Conservation (phyloP, 1,140 invertebrate genomes). For the Homalodisca vitripennis region DNA sequence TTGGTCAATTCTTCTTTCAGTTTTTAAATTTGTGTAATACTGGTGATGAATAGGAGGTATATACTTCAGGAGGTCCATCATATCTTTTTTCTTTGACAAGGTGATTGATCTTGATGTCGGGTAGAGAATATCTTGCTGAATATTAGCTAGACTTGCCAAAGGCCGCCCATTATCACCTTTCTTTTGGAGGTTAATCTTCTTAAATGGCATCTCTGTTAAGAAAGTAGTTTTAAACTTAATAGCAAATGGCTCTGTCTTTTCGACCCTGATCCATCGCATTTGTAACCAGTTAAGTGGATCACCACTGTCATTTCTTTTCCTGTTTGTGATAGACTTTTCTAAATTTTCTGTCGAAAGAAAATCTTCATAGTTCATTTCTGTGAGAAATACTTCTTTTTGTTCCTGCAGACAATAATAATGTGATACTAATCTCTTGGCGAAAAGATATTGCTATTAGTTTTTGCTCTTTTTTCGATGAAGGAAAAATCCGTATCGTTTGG, state of each 20-base stretch:
- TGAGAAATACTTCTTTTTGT: constrained; percentile 35
- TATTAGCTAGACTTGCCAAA: constrained; percentile 39
- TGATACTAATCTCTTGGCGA: constrained; percentile 36
- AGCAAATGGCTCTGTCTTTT: constrained; percentile 21
- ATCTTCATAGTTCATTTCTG: constrained; percentile 36
- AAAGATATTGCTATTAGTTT: constrained; percentile 35
- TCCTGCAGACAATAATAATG: constrained; percentile 33
- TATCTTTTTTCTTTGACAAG: constrained; percentile 36
- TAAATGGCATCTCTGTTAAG: constrained; percentile 37
- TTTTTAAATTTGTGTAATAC: constrained; percentile 38
- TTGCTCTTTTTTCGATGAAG: constrained; percentile 34
- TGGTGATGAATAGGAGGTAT: constrained; percentile 36
- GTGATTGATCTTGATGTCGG: constrained; percentile 37
- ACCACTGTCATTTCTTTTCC: constrained; percentile 28
- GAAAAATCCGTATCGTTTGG: constrained; percentile 36
- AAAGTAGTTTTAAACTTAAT: constrained; percentile 37
- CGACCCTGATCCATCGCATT: constrained; percentile 25
- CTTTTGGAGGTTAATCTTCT: constrained; percentile 35
- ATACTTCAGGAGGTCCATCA: constrained; percentile 38
- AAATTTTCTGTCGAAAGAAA: constrained; percentile 35
- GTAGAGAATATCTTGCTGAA: constrained; percentile 37
- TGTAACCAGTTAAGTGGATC: constrained; percentile 33
- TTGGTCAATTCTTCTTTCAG: constrained; percentile 21
- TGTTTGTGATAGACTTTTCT: constrained; percentile 35
- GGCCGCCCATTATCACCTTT: constrained; percentile 32